Evolutionary conservation across 2,888 invertebrate genomes (phyloP), one percentile per base, ranked within the genome.

Genomic region (Galerucella pusilla): DNA sequence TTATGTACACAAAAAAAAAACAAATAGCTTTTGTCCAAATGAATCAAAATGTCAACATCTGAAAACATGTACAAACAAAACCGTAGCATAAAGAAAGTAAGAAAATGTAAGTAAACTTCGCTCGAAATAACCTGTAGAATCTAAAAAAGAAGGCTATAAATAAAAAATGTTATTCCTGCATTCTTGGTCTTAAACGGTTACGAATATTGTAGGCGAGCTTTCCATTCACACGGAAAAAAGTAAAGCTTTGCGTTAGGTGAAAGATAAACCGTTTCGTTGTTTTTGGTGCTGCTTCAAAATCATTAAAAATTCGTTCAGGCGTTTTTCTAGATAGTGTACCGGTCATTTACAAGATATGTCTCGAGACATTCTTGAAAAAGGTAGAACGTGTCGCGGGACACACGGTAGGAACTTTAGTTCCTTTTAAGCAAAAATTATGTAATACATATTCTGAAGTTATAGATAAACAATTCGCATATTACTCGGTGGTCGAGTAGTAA

Each of bases 61-160:
- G 20, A 57, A 49, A 57, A 57, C 57, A 57, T 20, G 14, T 14
- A 16, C 57, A 57, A 57, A 57, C 57, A 57, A 2, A 54, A 5
- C n/a, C n/a, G 16, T 9, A 57, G 20, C 52, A 42, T 7, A 42
- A 42, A n/a, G 52, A 16, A 16, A 2, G 16, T 10, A 16, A 9
- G 10, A 63, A 35, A 42, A 63, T 63, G 63, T 63, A 63, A 63
- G 20, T 35, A 63, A n/a, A 42, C 63, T 63, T 42, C 10, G 16
- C 35, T 42, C n/a, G 9, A 63, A 42, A 63, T 63, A 63, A 63
- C 35, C 35, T 42, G 10, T 16, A 42, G 35, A 35, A 61, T 61
- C 42, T 61, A 42, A 61, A 61, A 61, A 61, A 60, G 60, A 28
- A 63, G n/a, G 35, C 42, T 14, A 63, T 63, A 63, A 63, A 63